phyloP scores from a whole-genome alignment of 2,113 vertebrate species.

The Pao palembangensis region DNA sequence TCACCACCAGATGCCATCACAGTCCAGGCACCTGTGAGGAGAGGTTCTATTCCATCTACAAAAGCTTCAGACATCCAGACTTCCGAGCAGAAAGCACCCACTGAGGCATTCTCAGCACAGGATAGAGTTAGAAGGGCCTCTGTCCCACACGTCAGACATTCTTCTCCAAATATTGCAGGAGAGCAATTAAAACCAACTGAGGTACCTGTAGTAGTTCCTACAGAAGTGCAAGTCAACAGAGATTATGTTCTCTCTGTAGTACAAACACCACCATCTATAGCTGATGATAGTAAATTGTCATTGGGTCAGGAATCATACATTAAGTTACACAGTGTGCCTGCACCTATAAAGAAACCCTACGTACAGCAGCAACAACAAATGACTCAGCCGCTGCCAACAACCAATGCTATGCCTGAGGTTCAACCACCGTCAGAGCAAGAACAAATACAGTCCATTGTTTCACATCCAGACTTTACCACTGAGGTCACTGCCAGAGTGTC shows the following conservation, averaged over 20 bases:
- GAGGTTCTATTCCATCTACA: constrained; percentile 62
- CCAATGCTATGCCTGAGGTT: constrained; percentile 22
- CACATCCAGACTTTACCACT: constrained; percentile 5
- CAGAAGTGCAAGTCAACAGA: constrained; percentile 34
- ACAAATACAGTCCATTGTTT: constrained; percentile 14
- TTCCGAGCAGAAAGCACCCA: constrained; percentile 61
- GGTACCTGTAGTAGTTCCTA: constrained; percentile 8
- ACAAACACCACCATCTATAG: constrained; percentile 11
- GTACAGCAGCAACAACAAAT: constrained; percentile 39
- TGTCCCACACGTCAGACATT: constrained; percentile 53
- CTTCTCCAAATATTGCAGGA: constrained; percentile 22
- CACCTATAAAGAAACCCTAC: constrained; percentile 66
- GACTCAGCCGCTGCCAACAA: constrained; percentile 19
- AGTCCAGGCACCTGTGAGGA: constrained; percentile 77
- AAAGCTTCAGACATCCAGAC: constrained; percentile 58
- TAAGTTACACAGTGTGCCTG: constrained; percentile 47
- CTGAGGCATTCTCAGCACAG: constrained; percentile 51
- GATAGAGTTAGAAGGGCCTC: constrained; percentile 54
- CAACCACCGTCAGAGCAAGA: constrained; percentile 26
- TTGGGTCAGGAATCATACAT: constrained; percentile 31
- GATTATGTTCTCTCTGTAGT: constrained; percentile 32
- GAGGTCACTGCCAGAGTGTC: constrained; percentile 9
- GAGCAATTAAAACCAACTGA: constrained; percentile 29
- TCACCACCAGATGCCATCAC: constrained; percentile 87
- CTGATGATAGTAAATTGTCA: constrained; percentile 27